Percentiles rank a stretch among this genome's conserved stretches.
Conservation (phyloP, 2,888 invertebrate genomes). For the Eumerus sabulonum region DNA sequence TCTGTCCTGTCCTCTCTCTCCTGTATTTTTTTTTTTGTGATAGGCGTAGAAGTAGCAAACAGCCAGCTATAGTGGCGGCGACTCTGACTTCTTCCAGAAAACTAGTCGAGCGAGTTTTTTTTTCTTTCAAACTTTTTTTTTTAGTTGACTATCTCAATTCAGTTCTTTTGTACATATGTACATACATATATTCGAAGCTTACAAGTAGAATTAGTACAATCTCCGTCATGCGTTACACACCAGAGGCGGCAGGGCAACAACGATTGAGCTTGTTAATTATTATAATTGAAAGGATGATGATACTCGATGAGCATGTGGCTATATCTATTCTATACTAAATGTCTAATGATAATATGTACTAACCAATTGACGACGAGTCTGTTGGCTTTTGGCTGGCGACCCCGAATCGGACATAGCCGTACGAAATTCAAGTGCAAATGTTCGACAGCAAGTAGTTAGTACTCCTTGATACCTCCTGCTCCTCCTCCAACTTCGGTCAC, state of each 20-base stretch:
- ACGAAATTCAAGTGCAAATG: constrained; percentile 23
- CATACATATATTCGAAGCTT: neutral
- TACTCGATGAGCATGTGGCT: neutral
- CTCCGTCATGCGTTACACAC: constrained; percentile 27
- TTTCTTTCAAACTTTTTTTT: constrained; percentile 38
- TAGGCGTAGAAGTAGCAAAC: constrained; percentile 29
- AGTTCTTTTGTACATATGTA: no score
- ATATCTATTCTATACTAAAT: no score
- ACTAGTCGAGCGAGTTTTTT: constrained; percentile 56
- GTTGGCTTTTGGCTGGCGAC: constrained; percentile 73
- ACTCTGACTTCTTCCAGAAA: constrained; percentile 39
- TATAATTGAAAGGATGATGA: constrained; percentile 10
- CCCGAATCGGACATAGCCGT: constrained; percentile 78
- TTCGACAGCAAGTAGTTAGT: constrained; percentile 27
- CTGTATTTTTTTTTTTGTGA: constrained; percentile 2
- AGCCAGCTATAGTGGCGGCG: constrained; percentile 12
- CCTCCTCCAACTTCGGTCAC: constrained; percentile 50
- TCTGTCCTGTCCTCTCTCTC: constrained; percentile 38
- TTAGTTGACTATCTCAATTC: no score
- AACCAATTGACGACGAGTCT: constrained; percentile 78
- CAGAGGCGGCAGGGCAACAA: neutral
- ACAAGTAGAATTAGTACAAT: constrained; percentile 15
- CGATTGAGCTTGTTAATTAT: constrained; percentile 17
- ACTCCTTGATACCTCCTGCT: constrained; percentile 5
- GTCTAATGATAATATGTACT: no score